Percentiles rank a stretch among this genome's conserved stretches.
Conservation (phyloP, 2,113 vertebrate genomes). For the Anser brachyrhynchus region DNA sequence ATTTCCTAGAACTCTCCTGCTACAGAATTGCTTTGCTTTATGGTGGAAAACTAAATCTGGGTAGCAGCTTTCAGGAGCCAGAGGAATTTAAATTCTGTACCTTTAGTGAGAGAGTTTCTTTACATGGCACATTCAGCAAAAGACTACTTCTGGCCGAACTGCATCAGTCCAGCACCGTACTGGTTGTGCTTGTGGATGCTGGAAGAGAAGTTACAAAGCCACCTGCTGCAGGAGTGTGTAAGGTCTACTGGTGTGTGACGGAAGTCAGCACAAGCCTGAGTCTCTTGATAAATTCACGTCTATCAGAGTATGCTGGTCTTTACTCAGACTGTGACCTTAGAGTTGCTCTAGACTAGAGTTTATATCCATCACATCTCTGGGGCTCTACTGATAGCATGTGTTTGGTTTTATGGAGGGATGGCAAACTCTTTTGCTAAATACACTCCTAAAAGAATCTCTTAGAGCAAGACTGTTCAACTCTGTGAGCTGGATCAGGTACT, state of each 20-base stretch:
- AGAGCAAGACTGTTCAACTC: neutral
- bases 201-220: neutral
- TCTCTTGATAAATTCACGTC: rapidly evolving
- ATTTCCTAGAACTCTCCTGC: neutral
- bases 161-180: neutral
- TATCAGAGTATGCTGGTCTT: neutral
- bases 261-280: neutral
- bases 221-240: neutral
- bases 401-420: neutral
- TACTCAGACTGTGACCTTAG: neutral
- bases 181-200: neutral
- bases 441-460: neutral
- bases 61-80: neutral
- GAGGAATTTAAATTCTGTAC: neutral
- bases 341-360: neutral
- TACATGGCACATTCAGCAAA: neutral
- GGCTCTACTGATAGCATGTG: neutral
- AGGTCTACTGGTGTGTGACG: neutral
- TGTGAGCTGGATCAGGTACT: neutral
- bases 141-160: neutral
- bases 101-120: neutral
- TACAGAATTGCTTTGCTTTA: neutral
- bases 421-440: neutral
- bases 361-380: neutral
- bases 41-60: neutral